Base-by-base conservation (phyloP, 2,797 vertebrate genomes). In the Cynodonichthys magdalenae region DNA sequence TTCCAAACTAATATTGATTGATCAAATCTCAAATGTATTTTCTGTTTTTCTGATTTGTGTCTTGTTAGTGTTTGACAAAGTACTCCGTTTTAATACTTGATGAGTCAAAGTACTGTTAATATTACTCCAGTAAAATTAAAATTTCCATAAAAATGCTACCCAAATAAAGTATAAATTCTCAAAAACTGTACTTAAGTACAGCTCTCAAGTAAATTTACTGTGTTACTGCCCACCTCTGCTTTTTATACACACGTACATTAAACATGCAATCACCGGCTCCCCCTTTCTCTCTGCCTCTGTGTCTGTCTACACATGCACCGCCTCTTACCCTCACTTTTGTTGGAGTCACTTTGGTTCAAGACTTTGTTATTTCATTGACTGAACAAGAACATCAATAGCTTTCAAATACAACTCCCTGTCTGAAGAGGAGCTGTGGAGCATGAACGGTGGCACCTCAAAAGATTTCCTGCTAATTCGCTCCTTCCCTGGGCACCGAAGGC, bases 331-430 rank as follows among this genome's bases (percentile, higher is more conserved):
- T 75, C 74, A 71, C 81, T 79, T 87, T 84, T 60, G 74, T 86
- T 75, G 53, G 68, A 88, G 81, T 88, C 80, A 87, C 83, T 91
- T 87, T 85, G 87, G 86, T 90, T 90, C 84, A 83, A 71, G 86
- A 89, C 88, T 92, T 89, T 91, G 90, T 91, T 91, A 85, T 89
- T 85, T 83, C 81, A 92, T 91, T 87, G 91, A 93, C 89, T 86
- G 75, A 84, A 90, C 87, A 87, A 80, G 80, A 64, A 69, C 71
- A 77, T 93, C 92, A 84, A 92, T 92, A 89, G 86, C 86, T 90
- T 91, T 94, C 87, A 92, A 89, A 93, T 89, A 85, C 77, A 78
- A 82, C 86, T 82, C 82, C 81, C 89, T 90, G 82, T 92, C 80
- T 92, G 86, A 89, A 92, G 87, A 87, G 78, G 79, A 75, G 85